Conservation (phyloP, 1,140 invertebrate genomes). For the Dysdera silvatica region DNA sequence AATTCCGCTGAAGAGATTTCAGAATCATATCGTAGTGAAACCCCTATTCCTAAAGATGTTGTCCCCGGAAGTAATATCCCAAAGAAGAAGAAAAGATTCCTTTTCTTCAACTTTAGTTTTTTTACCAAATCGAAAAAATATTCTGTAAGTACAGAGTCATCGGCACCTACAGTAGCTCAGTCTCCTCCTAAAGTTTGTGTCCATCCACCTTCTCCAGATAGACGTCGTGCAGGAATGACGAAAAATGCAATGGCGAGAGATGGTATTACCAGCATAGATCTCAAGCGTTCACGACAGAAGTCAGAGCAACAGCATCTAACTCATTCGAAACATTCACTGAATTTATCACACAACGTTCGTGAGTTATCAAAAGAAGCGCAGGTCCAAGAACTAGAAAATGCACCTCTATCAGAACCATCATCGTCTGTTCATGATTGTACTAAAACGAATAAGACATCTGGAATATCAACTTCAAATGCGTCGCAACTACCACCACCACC, state of each 20-base stretch:
- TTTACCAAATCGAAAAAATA: background rate
- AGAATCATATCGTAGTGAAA: no score
- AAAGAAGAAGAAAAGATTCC: no score
- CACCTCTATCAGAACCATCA: background rate
- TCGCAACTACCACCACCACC: constrained; percentile 46
- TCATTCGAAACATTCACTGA: background rate
- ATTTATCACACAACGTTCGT: background rate
- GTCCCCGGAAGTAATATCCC: no score
- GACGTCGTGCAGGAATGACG: background rate
- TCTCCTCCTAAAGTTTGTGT: background rate
- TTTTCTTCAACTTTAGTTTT: no score
- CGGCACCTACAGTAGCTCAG: no score
- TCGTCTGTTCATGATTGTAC: background rate
- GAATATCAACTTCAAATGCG: constrained; percentile 33
- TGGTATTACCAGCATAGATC: background rate
- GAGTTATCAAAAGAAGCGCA: background rate
- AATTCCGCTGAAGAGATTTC: no score
- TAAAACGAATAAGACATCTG: background rate
- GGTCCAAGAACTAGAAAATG: no score
- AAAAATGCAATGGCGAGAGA: background rate
- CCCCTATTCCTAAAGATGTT: no score
- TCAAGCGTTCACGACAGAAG: background rate
- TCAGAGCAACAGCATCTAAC: background rate
- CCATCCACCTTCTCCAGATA: background rate
- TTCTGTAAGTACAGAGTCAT: no score